Conservation (phyloP, 2,888 invertebrate species). For the Cepaea hortensis region DNA sequence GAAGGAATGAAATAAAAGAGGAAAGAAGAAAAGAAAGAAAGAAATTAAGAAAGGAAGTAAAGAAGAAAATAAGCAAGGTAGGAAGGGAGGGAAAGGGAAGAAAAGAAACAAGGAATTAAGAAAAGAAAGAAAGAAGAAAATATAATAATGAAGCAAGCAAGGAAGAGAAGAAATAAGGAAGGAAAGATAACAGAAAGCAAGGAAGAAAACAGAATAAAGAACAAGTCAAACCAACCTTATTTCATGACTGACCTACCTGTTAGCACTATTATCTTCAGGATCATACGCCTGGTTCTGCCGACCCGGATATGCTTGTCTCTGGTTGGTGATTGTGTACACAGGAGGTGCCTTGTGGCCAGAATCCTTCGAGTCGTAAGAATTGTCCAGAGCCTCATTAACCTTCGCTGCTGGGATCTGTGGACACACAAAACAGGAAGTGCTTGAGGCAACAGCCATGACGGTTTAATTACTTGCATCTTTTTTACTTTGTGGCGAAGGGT, state of each 20-base stretch:
- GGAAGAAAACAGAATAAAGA: not conserved
- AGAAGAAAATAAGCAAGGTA: no score
- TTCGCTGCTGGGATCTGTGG: not conserved
- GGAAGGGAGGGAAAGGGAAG: no score
- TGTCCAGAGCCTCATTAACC: slow-evolving; percentile 27
- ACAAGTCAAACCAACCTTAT: not conserved
- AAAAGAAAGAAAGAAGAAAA: no score
- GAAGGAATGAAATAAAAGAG: no score
- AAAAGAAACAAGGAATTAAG: no score
- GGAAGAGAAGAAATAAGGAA: no score
- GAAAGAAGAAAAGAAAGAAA: no score
- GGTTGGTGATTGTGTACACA: not conserved
- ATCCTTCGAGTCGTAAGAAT: slow-evolving; percentile 24
- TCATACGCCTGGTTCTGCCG: not conserved
- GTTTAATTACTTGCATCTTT: not conserved
- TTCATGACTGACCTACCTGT: slow-evolving; percentile 7
- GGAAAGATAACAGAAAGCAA: no score
- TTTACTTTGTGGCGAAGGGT: no score
- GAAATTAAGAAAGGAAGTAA: no score
- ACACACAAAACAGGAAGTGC: not conserved
- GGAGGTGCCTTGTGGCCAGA: not conserved
- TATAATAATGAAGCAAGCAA: no score
- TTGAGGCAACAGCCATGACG: not conserved
- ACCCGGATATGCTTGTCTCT: not conserved
- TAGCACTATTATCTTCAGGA: not conserved